These are phyloP conservation scores for Pedetes capensis DNA, from an alignment of 2,113 vertebrate genomes.

Conservation along the genomic window DNA sequence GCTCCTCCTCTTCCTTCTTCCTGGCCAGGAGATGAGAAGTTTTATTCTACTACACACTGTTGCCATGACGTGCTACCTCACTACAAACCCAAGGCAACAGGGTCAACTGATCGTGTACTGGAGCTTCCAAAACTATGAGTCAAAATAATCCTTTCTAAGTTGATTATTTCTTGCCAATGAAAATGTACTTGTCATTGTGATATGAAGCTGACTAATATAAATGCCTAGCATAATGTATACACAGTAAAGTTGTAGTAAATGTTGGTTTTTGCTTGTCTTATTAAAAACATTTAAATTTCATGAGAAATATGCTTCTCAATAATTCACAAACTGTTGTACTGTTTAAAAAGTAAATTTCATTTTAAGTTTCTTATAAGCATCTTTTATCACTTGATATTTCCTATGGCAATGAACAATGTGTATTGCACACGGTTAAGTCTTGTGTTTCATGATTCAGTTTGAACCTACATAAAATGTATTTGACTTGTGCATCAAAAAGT, in stretches of 20 bases:
- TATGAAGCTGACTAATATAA: neutral
- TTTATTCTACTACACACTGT: neutral
- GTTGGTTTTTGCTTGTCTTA: neutral
- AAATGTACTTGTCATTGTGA: too few relatives aligned
- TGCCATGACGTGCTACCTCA: neutral
- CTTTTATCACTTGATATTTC: neutral
- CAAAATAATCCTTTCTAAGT: neutral
- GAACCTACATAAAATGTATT: neutral
- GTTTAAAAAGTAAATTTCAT: neutral
- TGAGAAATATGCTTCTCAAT: neutral
- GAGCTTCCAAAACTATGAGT: neutral
- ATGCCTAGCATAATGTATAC: neutral
- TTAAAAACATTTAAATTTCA: neutral
- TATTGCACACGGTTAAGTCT: neutral
- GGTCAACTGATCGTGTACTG: neutral
- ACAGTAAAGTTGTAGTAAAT: neutral
- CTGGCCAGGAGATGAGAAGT: too few relatives aligned
- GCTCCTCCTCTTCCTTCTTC: neutral
- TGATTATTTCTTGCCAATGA: neutral
- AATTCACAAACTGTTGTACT: neutral
- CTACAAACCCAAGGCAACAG: neutral
- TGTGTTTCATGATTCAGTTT: neutral
- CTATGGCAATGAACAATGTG: neutral
- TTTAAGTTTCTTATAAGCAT: neutral
- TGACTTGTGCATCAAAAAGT: neutral